A percentile compares a stretch with the other conserved stretches of the same genome.
Conservation (phyloP, 2,113 vertebrate species). For the Gavialis gangeticus region DNA sequence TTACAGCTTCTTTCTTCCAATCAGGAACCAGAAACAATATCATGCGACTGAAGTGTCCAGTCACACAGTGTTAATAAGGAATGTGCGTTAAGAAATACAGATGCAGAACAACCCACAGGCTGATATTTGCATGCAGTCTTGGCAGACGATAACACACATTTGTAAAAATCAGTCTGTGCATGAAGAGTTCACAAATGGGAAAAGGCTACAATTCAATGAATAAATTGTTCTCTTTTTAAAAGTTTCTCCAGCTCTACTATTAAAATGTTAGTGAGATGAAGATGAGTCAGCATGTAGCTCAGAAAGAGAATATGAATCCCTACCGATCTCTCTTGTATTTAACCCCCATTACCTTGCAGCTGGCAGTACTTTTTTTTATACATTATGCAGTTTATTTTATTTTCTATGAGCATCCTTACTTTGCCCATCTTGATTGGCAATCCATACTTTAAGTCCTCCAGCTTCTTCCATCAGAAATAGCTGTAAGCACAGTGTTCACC, state of each 20-base stretch:
- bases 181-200: background rate
- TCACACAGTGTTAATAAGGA: background rate
- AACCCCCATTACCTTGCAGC: background rate
- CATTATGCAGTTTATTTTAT: background rate
- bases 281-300: background rate
- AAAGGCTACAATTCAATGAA: background rate
- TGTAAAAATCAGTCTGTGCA: background rate
- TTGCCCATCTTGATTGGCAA: slow-evolving; percentile 15
- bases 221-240: background rate
- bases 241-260: background rate
- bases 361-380: background rate
- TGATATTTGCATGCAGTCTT: background rate
- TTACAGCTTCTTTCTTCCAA: background rate
- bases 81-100: background rate
- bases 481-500: slow-evolving; percentile 33
- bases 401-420: slow-evolving; percentile 37
- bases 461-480: slow-evolving; percentile 24
- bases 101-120: background rate
- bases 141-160: background rate
- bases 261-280: background rate
- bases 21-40: background rate
- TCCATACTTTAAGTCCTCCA: background rate
- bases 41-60: background rate
- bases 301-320: background rate
- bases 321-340: background rate